Evolutionary conservation across 2,113 vertebrate genomes (phyloP).

Genomic region (Channa maculata): DNA sequence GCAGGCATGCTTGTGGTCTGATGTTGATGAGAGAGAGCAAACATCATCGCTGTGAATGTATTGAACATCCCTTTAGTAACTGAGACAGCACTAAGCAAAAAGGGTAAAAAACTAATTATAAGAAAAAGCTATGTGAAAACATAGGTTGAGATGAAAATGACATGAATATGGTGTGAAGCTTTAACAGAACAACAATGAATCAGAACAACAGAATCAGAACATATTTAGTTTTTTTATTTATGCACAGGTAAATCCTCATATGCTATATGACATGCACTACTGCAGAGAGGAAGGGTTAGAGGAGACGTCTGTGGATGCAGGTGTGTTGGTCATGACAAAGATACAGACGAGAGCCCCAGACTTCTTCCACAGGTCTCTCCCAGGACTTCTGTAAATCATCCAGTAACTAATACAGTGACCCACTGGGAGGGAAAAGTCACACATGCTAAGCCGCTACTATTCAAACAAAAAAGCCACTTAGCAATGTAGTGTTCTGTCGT

Average conservation of each 20-base stretch:
- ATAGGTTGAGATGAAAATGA: too few species aligned
- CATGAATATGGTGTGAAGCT: too few species aligned
- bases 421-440: constrained; percentile 60
- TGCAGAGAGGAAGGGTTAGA: background rate
- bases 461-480: too few species aligned
- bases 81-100: background rate
- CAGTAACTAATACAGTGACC: constrained; percentile 60
- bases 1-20: constrained; percentile 45
- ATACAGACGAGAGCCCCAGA: constrained; percentile 31
- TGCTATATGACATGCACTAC: too few species aligned
- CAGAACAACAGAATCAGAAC: too few species aligned
- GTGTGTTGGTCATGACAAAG: constrained; percentile 82
- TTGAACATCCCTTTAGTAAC: constrained; percentile 13
- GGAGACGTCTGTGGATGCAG: constrained; percentile 78
- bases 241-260: too few species aligned
- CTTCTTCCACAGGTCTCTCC: constrained; percentile 10
- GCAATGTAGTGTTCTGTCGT: too few species aligned
- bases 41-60: constrained; percentile 29
- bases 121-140: background rate
- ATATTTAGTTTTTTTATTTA: too few species aligned
- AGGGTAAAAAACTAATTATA: background rate
- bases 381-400: constrained; percentile 55
- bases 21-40: constrained; percentile 27
- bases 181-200: too few species aligned
- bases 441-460: constrained; percentile 1